Evolutionary conservation across 2,797 vertebrate genomes (phyloP).

Genomic region (Miichthys miiuy): DNA sequence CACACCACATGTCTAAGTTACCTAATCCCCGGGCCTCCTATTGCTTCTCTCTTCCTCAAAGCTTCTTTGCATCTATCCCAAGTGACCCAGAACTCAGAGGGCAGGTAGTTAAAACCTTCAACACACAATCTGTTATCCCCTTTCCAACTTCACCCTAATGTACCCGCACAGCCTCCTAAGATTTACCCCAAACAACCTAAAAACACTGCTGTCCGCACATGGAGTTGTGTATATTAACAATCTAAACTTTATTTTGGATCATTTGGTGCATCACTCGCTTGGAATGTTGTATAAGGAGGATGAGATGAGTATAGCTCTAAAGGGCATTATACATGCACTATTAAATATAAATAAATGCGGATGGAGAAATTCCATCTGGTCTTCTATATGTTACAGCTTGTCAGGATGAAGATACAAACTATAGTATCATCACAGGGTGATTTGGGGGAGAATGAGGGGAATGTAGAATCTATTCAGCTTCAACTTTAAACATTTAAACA

Average conservation of each 20-base stretch:
- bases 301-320: conserved; percentile 36
- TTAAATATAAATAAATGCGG: conserved; percentile 62
- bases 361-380: conserved; percentile 66
- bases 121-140: conserved; percentile 56
- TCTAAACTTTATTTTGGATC: conserved; percentile 71
- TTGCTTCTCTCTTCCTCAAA: conserved; percentile 30
- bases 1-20: conserved; percentile 13
- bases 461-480: conserved; percentile 15
- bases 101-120: conserved; percentile 55
- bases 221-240: conserved; percentile 56
- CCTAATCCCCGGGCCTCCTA: conserved; percentile 40
- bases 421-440: conserved; percentile 37
- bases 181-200: conserved; percentile 60
- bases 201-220: conserved; percentile 58
- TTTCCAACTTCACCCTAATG: conserved; percentile 30
- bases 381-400: conserved; percentile 27
- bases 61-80: conserved; percentile 42
- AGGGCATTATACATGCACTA: conserved; percentile 43
- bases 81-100: conserved; percentile 56
- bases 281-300: conserved; percentile 69
- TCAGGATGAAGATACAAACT: conserved; percentile 35
- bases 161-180: conserved; percentile 31
- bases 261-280: conserved; percentile 66
- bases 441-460: not conserved
- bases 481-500: conserved; percentile 28